A percentile compares a stretch with the other conserved stretches of the same genome.
Conservation (phyloP, 2,113 vertebrate genomes). For the Syngnathus scovelli region DNA sequence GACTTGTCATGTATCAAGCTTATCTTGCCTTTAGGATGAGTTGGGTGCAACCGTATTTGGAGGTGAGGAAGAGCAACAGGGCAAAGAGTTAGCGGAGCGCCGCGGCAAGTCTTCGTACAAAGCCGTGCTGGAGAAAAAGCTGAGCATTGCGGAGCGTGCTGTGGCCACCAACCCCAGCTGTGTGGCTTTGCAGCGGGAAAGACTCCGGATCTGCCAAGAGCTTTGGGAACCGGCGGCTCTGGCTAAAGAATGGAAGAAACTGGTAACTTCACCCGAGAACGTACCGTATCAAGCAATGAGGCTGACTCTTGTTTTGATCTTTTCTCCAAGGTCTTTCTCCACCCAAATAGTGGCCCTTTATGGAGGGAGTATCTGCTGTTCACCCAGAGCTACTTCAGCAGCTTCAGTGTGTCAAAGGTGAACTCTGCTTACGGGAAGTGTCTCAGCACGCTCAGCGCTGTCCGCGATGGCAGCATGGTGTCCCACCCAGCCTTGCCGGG, state of each 20-base stretch:
- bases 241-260: slow-evolving; percentile 92
- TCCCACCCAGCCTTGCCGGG: slow-evolving; percentile 85
- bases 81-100: slow-evolving; percentile 60
- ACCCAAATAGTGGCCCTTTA: slow-evolving; percentile 85
- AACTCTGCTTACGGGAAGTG: slow-evolving; percentile 85
- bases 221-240: slow-evolving; percentile 84
- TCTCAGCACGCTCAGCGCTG: slow-evolving; percentile 84
- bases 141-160: slow-evolving; percentile 85
- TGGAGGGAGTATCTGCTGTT: slow-evolving; percentile 90
- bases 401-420: slow-evolving; percentile 83
- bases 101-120: slow-evolving; percentile 56
- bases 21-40: slow-evolving; percentile 75
- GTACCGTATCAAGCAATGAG: neutral
- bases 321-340: slow-evolving; percentile 76
- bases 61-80: slow-evolving; percentile 61
- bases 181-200: slow-evolving; percentile 82
- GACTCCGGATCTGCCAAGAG: slow-evolving; percentile 79
- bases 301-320: neutral
- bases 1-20: too few relatives aligned
- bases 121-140: slow-evolving; percentile 86
- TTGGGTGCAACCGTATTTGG: slow-evolving; percentile 64
- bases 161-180: slow-evolving; percentile 82
- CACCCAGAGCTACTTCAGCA: slow-evolving; percentile 91
- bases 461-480: slow-evolving; percentile 85
- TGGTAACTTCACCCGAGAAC: slow-evolving; percentile 50